A percentile compares a stretch with the other conserved stretches of the same genome.
Evolutionary conservation across 2,888 invertebrate species (phyloP).

Genomic region (Siphlonurus alternatus): DNA sequence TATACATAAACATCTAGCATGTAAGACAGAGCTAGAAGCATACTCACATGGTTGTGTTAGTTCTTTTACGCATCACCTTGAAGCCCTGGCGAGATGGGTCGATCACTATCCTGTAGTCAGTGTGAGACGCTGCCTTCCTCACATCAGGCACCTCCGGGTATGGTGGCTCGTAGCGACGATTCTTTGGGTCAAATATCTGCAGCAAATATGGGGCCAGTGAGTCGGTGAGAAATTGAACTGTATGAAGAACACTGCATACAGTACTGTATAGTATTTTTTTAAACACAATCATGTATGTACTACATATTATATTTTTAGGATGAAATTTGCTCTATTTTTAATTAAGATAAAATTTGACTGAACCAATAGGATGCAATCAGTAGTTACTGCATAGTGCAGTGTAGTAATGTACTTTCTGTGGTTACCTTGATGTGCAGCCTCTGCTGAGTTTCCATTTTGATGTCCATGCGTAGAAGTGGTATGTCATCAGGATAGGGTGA

Average conservation of each 20-base stretch:
- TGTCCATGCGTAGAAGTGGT: constrained; percentile 37
- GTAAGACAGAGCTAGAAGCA: too few species aligned
- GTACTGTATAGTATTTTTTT: too few species aligned
- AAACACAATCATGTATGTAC: too few species aligned
- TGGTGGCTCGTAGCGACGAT: constrained; percentile 45
- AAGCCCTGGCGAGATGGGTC: constrained; percentile 42
- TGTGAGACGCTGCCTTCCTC: constrained; percentile 27
- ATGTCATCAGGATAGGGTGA: constrained; percentile 52
- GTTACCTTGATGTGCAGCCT: constrained; percentile 48
- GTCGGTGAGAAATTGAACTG: too few species aligned
- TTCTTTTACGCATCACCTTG: constrained; percentile 35
- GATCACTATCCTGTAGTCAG: constrained; percentile 37
- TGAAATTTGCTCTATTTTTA: too few species aligned
- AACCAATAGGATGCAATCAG: not conserved
- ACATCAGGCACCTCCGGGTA: constrained; percentile 40
- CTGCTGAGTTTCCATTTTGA: constrained; percentile 41
- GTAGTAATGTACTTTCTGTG: constrained; percentile 1
- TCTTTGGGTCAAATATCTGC: constrained; percentile 32
- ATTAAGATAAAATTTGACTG: too few species aligned
- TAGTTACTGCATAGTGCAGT: not conserved
- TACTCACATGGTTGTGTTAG: constrained; percentile 38
- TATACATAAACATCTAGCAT: too few species aligned
- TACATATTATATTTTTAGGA: too few species aligned
- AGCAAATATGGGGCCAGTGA: too few species aligned
- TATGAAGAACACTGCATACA: too few species aligned